Conservation (phyloP, 2,113 vertebrate species). For the Xerus inauris region DNA sequence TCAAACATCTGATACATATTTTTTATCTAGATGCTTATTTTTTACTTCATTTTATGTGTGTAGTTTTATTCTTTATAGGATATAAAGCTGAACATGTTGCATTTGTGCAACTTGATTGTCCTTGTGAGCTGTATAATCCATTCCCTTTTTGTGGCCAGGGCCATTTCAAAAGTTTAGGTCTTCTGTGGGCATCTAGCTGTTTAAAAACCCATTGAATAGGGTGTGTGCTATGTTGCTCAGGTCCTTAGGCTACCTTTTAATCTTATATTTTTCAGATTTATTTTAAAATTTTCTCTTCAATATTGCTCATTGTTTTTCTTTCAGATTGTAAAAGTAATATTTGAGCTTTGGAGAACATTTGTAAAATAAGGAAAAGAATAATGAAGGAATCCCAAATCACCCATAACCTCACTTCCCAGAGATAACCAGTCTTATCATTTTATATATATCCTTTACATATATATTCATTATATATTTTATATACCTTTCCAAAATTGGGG, state of each 20-base stretch:
- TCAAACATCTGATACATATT: not conserved
- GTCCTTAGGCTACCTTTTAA: slow-evolving; percentile 1
- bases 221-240: not conserved
- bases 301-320: slow-evolving; percentile 69
- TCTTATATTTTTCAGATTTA: slow-evolving; percentile 48
- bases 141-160: not conserved
- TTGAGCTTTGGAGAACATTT: slow-evolving; percentile 64
- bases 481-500: slow-evolving; percentile 25
- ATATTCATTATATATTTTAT: slow-evolving; percentile 51
- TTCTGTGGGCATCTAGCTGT: not conserved
- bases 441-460: slow-evolving; percentile 70
- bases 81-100: not conserved
- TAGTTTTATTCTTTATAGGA: slow-evolving; percentile 4
- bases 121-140: not conserved
- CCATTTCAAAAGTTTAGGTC: not conserved
- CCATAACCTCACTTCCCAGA: slow-evolving; percentile 50
- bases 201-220: not conserved
- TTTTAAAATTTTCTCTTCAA: slow-evolving; percentile 42
- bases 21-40: not conserved
- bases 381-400: slow-evolving; percentile 62
- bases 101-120: not conserved
- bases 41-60: not conserved
- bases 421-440: slow-evolving; percentile 64
- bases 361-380: slow-evolving; percentile 69
- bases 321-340: slow-evolving; percentile 63